Conservation (phyloP, 2,113 vertebrate species). For the Propithecus coquereli region DNA sequence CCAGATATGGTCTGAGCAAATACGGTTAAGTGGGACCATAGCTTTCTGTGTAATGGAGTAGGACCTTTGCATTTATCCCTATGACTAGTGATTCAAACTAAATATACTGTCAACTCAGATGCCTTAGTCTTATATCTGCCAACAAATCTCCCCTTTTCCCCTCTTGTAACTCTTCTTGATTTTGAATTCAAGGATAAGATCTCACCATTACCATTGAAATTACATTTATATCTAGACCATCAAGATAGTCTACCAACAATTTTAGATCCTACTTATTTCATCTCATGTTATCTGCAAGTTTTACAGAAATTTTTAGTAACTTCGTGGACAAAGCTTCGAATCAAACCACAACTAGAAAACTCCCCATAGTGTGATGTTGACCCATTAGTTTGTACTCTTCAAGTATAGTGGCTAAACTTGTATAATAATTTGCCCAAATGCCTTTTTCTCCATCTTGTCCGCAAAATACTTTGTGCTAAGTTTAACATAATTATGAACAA, state of each 20-base stretch:
- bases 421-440: not conserved
- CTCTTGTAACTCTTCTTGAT: not conserved
- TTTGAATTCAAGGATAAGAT: not conserved
- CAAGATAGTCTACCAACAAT: not conserved
- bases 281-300: not conserved
- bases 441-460: not conserved
- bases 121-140: too few species aligned
- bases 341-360: not conserved
- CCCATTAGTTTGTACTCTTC: not conserved
- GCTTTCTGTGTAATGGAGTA: rapidly evolving
- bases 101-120: not conserved
- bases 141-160: not conserved
- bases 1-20: not conserved
- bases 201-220: not conserved
- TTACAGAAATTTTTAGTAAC: not conserved
- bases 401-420: not conserved
- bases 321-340: not conserved
- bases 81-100: not conserved
- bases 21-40: too few species aligned
- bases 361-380: not conserved
- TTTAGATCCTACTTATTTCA: not conserved
- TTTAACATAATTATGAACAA: not conserved
- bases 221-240: not conserved
- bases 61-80: not conserved
- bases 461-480: not conserved